Base-by-base conservation (phyloP, 2,797 vertebrate genomes). In the Neomorphus geoffroyi region DNA sequence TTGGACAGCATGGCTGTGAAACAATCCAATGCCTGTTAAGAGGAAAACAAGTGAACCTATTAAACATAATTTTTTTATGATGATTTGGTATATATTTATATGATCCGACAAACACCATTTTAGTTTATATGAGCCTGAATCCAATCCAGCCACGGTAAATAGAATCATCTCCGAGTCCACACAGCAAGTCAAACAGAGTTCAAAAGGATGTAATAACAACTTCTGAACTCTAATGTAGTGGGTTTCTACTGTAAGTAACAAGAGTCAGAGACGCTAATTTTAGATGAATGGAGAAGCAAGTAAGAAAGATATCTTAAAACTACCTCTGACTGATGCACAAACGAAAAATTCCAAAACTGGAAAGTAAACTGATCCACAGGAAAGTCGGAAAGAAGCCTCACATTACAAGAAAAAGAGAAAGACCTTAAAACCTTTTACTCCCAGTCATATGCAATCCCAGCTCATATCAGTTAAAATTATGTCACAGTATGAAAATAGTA, bases 1-100 rank as follows among this genome's bases (percentile, higher is more conserved):
- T 95, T 97, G 86, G 99, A 99, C 56, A 99, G 95, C 99, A 99
- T 99, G 88, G 98, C 99, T 77, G 99, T 99, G 97, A 99, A 99
- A 97, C 99, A 99, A 97, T 99, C 99, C 26, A 99, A 96, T 67
- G 99, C 99, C 99, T 99, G 86, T 70, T 56, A 95, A 88, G 43
- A 53, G 51, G 11, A 81, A 96, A 86, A n/a, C 8, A 74, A 95
- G 72, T 0, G 24, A 88, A 51, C 23, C 67, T 82, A 9, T 43
- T 88, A 37, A 88, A 41, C 33, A 71, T 9, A 27, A 18, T 23
- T 23, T 48, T 48, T 23, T 19, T 22, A 11, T n/a, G 21, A 48
- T 48, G 46, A 19, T 62, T 80, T 61, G 56, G 21, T 22, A 32
- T 28, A 5, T 48, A 12, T 48, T 45, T 21, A 32, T 33, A 39